phyloP scores from a whole-genome alignment of 2,113 vertebrate genomes.

The Sporophila hypoxantha region DNA sequence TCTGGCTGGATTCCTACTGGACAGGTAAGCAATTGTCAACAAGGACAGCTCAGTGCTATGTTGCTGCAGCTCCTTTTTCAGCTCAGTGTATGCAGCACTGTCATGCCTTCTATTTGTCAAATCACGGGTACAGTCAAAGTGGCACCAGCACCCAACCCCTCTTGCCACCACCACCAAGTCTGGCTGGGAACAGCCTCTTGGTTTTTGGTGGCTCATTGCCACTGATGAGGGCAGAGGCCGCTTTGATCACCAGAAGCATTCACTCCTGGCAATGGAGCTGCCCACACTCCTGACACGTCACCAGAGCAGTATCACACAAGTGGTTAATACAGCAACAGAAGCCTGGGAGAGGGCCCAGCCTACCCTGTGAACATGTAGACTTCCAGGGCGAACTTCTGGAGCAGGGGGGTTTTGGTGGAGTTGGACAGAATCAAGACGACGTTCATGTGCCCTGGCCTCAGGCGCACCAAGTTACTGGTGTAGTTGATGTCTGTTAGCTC shows the following conservation, averaged over 20 bases:
- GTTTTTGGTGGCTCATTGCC: not conserved
- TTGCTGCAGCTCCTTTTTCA: not conserved
- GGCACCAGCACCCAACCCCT: not conserved
- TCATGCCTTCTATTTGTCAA: accelerated
- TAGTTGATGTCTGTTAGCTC: constrained; percentile 94
- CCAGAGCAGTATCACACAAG: not conserved
- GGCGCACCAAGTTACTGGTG: constrained; percentile 89
- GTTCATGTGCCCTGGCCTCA: constrained; percentile 93
- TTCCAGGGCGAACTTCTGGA: constrained; percentile 95
- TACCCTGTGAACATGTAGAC: constrained; percentile 94
- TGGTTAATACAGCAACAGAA: not conserved
- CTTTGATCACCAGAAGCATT: accelerated
- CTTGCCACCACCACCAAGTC: no score
- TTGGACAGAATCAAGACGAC: constrained; percentile 93
- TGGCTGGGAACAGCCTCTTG: accelerated
- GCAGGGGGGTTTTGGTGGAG: constrained; percentile 85
- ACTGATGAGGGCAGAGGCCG: accelerated
- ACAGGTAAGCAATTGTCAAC: not conserved
- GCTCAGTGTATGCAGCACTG: not conserved
- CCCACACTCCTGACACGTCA: accelerated
- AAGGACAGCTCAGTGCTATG: not conserved
- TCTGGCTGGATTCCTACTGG: not conserved
- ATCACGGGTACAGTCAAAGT: not conserved
- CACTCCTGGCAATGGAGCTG: accelerated
- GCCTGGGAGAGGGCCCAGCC: not conserved